A percentile compares a stretch with the other conserved stretches of the same genome.
These are phyloP conservation scores for Pseudomyrmex sp. DNA, from an alignment of 1,140 invertebrate genomes.

Conservation along the genomic window DNA sequence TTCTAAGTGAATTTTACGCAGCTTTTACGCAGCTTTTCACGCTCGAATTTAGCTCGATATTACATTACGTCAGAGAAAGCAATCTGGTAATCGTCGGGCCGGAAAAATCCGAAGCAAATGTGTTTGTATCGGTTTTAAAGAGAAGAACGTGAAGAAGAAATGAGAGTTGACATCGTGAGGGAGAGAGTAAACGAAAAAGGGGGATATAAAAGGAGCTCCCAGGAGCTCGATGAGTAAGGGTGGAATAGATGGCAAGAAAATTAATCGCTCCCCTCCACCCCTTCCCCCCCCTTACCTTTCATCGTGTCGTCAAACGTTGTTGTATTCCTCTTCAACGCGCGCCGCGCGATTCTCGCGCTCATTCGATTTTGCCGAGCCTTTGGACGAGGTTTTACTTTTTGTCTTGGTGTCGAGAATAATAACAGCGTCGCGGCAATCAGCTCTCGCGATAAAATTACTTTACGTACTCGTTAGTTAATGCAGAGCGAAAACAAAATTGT, in stretches of 20 bases:
- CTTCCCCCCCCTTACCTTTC: background rate
- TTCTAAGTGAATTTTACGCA: too few species aligned
- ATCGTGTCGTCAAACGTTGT: slow-evolving; percentile 13
- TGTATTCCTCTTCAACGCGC: slow-evolving; percentile 14
- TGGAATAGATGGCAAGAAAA: slow-evolving; percentile 54
- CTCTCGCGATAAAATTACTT: background rate
- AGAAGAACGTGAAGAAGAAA: slow-evolving; percentile 10
- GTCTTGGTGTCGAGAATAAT: slow-evolving; percentile 24
- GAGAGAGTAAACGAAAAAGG: slow-evolving; percentile 23
- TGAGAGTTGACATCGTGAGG: slow-evolving; percentile 21
- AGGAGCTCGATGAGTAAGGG: slow-evolving; percentile 19
- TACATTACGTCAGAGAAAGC: slow-evolving; percentile 28
- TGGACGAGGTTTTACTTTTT: slow-evolving; percentile 47
- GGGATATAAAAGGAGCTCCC: slow-evolving; percentile 36
- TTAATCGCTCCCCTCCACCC: slow-evolving; percentile 22
- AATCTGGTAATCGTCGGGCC: slow-evolving; percentile 59
- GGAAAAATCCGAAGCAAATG: slow-evolving; percentile 57
- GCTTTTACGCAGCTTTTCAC: too few species aligned
- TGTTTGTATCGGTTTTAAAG: slow-evolving; percentile 69
- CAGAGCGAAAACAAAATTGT: background rate
- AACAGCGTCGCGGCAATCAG: background rate
- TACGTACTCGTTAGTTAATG: background rate
- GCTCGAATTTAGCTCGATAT: slow-evolving; percentile 37
- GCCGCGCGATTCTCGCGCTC: slow-evolving; percentile 51
- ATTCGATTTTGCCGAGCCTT: slow-evolving; percentile 37